Evolutionary conservation across 2,113 vertebrate genomes (phyloP).

Genomic region (Prionailurus bengalensis): DNA sequence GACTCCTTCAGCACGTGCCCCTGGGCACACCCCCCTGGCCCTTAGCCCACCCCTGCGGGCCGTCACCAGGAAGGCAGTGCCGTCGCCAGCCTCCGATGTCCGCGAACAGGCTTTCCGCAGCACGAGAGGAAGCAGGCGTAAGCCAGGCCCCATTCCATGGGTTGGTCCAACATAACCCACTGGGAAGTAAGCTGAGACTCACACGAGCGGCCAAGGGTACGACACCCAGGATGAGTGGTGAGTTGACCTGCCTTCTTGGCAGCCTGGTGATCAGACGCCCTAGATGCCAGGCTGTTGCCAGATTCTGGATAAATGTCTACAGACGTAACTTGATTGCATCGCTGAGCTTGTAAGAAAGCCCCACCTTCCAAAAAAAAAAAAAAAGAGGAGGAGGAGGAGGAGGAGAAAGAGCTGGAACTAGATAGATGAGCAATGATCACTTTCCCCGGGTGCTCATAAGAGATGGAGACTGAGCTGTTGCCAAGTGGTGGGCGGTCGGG

Average conservation of each 20-base stretch:
- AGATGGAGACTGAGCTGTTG: neutral
- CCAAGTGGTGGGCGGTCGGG: accelerated
- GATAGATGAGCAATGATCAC: accelerated
- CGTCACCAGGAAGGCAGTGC: neutral
- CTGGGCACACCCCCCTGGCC: accelerated
- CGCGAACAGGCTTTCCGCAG: neutral
- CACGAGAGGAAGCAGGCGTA: accelerated
- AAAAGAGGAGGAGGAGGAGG: neutral
- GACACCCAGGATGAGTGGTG: neutral
- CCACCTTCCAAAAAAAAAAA: too few relatives aligned
- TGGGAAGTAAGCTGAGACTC: neutral
- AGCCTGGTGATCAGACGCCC: accelerated
- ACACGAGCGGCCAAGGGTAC: accelerated
- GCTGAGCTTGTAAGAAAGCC: neutral
- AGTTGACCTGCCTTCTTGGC: neutral
- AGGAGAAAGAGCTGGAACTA: neutral
- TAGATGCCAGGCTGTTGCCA: accelerated
- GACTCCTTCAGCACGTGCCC: neutral
- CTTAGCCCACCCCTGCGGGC: neutral
- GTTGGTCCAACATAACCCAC: neutral
- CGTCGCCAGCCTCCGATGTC: accelerated
- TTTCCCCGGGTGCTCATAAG: neutral
- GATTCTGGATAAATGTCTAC: accelerated
- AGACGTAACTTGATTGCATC: accelerated
- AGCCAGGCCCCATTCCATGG: neutral